Evolutionary conservation across 2,888 invertebrate species (phyloP), one percentile per base, ranked within the genome.

Genomic region (Hydrotaea diabolus): DNA sequence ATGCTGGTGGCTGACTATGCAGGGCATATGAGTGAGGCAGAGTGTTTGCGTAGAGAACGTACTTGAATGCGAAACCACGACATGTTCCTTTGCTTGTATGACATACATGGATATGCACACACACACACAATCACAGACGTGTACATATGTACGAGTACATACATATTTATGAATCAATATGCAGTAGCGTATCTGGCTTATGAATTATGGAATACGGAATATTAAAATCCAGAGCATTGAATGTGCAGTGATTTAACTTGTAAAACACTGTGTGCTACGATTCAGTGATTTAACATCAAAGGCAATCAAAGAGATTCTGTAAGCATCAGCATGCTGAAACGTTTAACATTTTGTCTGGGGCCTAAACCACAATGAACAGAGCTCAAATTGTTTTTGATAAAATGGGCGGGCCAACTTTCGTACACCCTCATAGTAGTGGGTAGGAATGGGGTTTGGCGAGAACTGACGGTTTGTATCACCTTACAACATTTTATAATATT

Each of bases 11-110:
- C 31, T 7, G 7, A 4, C 7, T 39, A 11, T 39, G 9, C n/a
- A n/a, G n/a, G 13, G 39, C 7, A 11, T 13, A 11, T 8, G 69
- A 72, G 80, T 36, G 46, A 79, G 77, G 2, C 31, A 4, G 31
- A 80, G 72, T 86, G 87, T 87, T 84, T 84, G 85, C 85, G 79
- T 39, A 8, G 39, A 80, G 80, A 78, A 76, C 53, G 76, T 76
- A 87, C 88, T 88, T 88, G 86, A 86, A 86, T 87, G 87, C 86
- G 83, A 85, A 83, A 79, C 73, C 77, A 85, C 71, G 82, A 85
- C 83, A 85, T 82, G 76, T 72, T 73, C 73, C 53, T 80, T 75
- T 17, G 74, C 66, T 66, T 85, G 76, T 77, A 77, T 78, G 75
- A 80, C 49, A 73, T 72, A 39, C 69, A 80, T 77, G 73, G 46